Conservation (phyloP, 2,113 vertebrate species). For the Excalfactoria chinensis region DNA sequence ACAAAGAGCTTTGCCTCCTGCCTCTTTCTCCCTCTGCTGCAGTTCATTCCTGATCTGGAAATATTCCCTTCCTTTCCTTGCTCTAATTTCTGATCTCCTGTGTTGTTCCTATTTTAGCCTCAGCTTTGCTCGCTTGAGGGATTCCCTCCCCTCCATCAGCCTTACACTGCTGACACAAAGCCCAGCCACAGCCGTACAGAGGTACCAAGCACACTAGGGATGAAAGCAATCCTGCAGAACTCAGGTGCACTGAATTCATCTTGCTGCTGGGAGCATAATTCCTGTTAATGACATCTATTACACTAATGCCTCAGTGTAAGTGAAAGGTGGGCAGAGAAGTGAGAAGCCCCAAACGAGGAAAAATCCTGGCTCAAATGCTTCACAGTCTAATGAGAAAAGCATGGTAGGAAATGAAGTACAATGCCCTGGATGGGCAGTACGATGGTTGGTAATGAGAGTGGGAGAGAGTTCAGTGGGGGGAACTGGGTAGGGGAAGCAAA, state of each 20-base stretch:
- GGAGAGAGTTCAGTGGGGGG: neutral
- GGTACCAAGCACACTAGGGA: neutral
- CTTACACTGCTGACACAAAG: neutral
- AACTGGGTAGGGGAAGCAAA: neutral
- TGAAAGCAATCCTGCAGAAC: neutral
- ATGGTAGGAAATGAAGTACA: accelerated
- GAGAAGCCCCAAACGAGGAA: neutral
- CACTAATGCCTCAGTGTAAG: neutral
- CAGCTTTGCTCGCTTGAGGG: neutral
- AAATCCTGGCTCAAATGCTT: neutral
- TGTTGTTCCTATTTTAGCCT: neutral
- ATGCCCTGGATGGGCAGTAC: accelerated
- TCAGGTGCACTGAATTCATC: neutral
- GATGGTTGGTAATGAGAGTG: neutral
- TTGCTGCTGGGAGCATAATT: neutral
- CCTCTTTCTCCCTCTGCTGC: neutral
- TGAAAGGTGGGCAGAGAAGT: neutral
- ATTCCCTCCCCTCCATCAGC: neutral
- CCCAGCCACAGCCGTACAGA: neutral
- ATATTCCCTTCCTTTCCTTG: neutral
- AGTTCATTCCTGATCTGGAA: neutral
- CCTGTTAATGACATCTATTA: neutral
- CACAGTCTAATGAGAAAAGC: neutral
- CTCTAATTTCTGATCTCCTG: neutral
- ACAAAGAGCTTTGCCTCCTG: neutral